These are phyloP conservation scores for Esox masquinongy DNA, from an alignment of 2,797 vertebrate species.

Conservation along the genomic window DNA sequence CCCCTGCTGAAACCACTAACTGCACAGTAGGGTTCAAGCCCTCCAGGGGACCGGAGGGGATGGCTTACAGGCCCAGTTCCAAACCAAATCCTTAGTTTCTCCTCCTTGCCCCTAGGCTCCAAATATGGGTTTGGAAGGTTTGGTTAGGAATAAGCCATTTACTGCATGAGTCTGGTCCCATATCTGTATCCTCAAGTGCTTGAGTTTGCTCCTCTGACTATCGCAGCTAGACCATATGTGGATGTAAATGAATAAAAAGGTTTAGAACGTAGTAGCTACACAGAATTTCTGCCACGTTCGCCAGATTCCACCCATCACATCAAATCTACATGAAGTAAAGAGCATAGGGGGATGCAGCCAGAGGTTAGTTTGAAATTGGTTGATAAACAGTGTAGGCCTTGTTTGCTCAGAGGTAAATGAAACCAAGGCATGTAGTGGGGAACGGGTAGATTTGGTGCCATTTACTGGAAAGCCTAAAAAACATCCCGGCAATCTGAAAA, in stretches of 20 bases:
- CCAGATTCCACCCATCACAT: conserved; percentile 27
- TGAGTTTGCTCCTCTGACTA: background rate
- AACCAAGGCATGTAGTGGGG: conserved; percentile 33
- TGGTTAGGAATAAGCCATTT: conserved; percentile 30
- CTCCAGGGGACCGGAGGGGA: conserved; percentile 37
- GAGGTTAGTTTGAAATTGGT: conserved; percentile 36
- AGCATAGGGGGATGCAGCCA: conserved; percentile 22
- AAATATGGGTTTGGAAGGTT: conserved; percentile 45
- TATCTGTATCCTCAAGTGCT: background rate
- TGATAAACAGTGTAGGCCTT: conserved; percentile 38
- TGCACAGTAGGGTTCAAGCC: conserved; percentile 36
- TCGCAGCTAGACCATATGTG: background rate
- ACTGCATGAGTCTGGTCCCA: conserved; percentile 4
- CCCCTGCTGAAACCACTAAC: conserved; percentile 47
- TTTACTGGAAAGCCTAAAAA: conserved; percentile 32
- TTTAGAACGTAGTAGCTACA: background rate
- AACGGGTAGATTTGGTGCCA: conserved; percentile 21
- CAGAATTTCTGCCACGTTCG: background rate
- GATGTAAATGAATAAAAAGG: background rate
- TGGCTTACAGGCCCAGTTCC: conserved; percentile 27
- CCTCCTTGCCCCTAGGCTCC: conserved; percentile 23
- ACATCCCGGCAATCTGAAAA: conserved; percentile 24
- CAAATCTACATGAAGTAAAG: conserved; percentile 17
- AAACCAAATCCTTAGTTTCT: conserved; percentile 37
- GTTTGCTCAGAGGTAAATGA: conserved; percentile 40